Percentiles rank a stretch among this genome's conserved stretches.
Evolutionary conservation across 1,140 invertebrate genomes (phyloP).

Genomic region (Saccostrea glomerata): DNA sequence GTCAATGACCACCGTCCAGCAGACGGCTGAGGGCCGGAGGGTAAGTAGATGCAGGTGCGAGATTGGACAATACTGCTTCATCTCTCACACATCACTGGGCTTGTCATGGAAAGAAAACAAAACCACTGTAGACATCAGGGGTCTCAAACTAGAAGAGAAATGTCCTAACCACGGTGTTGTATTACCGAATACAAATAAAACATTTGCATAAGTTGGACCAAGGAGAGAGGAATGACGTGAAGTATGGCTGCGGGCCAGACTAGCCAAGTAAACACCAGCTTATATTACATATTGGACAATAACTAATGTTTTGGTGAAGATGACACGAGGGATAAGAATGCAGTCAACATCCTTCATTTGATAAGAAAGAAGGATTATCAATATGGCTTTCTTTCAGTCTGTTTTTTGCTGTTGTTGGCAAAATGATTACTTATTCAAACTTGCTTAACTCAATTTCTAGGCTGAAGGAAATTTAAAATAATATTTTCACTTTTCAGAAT

Average conservation of each 20-base stretch:
- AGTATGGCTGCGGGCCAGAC: neutral
- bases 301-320: conserved; percentile 1
- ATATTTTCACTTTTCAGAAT: no score
- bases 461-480: no score
- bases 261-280: conserved; percentile 1
- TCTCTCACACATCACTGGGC: neutral
- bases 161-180: neutral
- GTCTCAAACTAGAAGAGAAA: neutral
- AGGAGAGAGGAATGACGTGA: neutral
- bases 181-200: conserved; percentile 13
- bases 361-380: neutral
- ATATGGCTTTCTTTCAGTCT: neutral
- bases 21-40: neutral
- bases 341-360: conserved; percentile 11
- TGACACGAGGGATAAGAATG: conserved; percentile 18
- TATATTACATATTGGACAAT: conserved; percentile 20
- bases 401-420: neutral
- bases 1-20: conserved; percentile 24
- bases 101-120: neutral
- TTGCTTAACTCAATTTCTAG: neutral
- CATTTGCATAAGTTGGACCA: conserved; percentile 30
- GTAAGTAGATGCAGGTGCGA: conserved; percentile 1
- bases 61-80: conserved; percentile 12
- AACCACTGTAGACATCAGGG: neutral
- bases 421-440: neutral